Conservation (phyloP, 1,140 invertebrate species). For the Trinorchestia longiramus region DNA sequence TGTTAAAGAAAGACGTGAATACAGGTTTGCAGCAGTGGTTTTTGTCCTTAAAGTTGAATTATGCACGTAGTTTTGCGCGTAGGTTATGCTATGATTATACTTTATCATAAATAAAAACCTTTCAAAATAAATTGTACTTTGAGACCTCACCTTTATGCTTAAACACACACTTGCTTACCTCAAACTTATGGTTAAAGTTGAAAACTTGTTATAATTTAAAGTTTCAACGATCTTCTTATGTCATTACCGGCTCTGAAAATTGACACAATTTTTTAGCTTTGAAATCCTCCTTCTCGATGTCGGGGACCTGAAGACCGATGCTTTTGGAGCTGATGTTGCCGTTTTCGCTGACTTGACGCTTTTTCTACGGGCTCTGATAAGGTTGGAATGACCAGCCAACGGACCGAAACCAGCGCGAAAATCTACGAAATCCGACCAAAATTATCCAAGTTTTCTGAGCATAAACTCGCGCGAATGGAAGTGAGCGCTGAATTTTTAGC, state of each 20-base stretch:
- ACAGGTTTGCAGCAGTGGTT: too few relatives aligned
- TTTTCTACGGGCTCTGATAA: constrained; percentile 35
- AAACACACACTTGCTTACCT: not conserved
- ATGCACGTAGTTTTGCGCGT: too few relatives aligned
- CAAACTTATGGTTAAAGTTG: not conserved
- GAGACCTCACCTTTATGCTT: not conserved
- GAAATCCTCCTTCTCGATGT: constrained; percentile 6
- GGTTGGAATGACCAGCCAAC: constrained; percentile 5
- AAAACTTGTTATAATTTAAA: not conserved
- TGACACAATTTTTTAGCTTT: not conserved
- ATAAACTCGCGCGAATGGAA: constrained; percentile 1
- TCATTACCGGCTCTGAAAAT: not conserved
- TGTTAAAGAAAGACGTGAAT: too few relatives aligned
- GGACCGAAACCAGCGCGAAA: constrained; percentile 27
- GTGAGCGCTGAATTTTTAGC: not conserved
- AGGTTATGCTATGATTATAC: too few relatives aligned
- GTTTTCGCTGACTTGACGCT: constrained; percentile 25
- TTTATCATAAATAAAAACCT: not conserved
- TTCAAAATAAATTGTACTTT: not conserved
- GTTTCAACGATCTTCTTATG: not conserved
- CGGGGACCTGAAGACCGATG: not conserved
- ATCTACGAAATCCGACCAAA: constrained; percentile 22
- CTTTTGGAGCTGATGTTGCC: not conserved
- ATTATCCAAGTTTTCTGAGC: constrained; percentile 34
- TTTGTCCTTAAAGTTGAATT: too few relatives aligned